phyloP scores from a whole-genome alignment of 2,797 vertebrate species.

The Enteromius unitaeniatus region DNA sequence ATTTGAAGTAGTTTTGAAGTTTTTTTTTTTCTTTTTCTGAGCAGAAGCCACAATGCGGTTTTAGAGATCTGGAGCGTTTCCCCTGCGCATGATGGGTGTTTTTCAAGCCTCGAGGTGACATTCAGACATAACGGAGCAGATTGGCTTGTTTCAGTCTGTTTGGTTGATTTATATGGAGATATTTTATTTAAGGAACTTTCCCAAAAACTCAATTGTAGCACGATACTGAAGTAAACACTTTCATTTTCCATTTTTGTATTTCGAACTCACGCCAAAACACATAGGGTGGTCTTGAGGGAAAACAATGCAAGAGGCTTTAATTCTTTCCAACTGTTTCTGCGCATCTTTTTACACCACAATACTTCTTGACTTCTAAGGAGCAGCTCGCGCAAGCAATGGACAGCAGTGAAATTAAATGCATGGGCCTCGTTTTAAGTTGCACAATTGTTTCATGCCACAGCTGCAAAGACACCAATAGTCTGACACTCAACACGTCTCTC shows the following conservation, averaged over 20 bases:
- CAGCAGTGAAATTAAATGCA: not conserved
- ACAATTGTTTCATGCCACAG: not conserved
- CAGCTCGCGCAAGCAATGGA: not conserved
- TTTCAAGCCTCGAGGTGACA: conserved; percentile 22
- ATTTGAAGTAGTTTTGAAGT: conserved; percentile 9
- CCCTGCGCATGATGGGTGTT: conserved; percentile 3
- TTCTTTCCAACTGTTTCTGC: conserved; percentile 36
- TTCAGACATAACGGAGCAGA: conserved; percentile 8
- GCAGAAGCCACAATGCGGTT: conserved; percentile 21
- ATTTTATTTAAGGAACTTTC: conserved; percentile 14
- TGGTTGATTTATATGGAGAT: conserved; percentile 10
- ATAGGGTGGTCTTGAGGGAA: conserved; percentile 38
- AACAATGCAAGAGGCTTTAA: conserved; percentile 22
- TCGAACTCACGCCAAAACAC: conserved; percentile 4
- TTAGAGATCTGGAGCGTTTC: not conserved
- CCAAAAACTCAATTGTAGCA: not conserved
- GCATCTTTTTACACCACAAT: conserved; percentile 18
- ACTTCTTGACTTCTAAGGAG: conserved; percentile 3
- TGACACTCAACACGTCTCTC: not conserved
- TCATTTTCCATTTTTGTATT: conserved; percentile 11
- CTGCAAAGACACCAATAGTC: not conserved
- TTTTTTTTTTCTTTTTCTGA: not conserved
- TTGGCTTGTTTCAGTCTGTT: not conserved
- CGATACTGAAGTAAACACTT: not conserved
- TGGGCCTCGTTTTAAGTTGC: conserved; percentile 1